A percentile compares a stretch with the other conserved stretches of the same genome.
Conservation (phyloP, 2,888 invertebrate species). For the Eugnorisma glareosa region DNA sequence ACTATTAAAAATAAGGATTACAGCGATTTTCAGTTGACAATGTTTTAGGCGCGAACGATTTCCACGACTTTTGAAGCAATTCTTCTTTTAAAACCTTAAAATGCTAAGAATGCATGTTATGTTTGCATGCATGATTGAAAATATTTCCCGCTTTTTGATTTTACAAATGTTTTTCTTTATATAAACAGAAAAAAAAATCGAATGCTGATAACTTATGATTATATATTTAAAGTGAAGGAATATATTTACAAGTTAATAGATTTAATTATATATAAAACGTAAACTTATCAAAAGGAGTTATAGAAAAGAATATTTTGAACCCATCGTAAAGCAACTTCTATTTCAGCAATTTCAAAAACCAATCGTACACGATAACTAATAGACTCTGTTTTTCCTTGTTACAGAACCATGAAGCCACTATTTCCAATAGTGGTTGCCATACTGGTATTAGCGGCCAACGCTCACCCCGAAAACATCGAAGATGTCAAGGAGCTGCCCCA, state of each 20-base stretch:
- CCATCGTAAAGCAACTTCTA: background rate
- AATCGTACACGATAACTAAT: background rate
- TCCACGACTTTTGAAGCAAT: background rate
- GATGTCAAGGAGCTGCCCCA: conserved; percentile 81
- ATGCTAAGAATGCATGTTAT: too few relatives aligned
- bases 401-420: conserved; percentile 89
- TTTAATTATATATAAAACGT: background rate
- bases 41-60: background rate
- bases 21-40: background rate
- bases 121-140: background rate
- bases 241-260: background rate
- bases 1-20: background rate
- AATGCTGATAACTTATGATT: background rate
- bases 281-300: background rate
- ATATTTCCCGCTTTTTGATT: background rate
- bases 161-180: background rate
- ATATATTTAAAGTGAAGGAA: background rate
- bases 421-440: conserved; percentile 84
- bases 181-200: too few relatives aligned
- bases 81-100: background rate
- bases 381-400: conserved; percentile 72
- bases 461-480: conserved; percentile 82
- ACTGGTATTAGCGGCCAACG: conserved; percentile 78
- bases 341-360: background rate
- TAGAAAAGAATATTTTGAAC: background rate